These are phyloP conservation scores for Platyscapa corneri DNA, from an alignment of 1,140 invertebrate species.

Conservation along the genomic window DNA sequence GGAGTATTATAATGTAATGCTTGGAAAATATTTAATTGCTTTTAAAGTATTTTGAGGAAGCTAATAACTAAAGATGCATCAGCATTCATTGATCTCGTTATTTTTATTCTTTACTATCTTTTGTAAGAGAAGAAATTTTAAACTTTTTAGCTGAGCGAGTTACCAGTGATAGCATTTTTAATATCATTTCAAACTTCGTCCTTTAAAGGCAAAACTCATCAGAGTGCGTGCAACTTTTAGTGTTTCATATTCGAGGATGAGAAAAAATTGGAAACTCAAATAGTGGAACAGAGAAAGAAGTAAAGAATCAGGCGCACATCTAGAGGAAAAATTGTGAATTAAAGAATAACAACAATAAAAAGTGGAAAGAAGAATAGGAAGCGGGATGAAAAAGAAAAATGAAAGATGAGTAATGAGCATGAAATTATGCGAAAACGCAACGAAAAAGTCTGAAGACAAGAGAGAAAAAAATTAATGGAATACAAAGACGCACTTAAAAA, in stretches of 20 bases:
- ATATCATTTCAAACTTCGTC: constrained; percentile 36
- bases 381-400: background rate
- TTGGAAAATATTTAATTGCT: background rate
- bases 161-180: constrained; percentile 40
- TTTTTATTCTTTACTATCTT: background rate
- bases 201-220: constrained; percentile 29
- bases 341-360: background rate
- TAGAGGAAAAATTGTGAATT: constrained; percentile 1
- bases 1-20: too few relatives aligned
- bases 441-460: background rate
- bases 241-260: constrained; percentile 9
- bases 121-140: background rate
- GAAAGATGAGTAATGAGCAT: constrained; percentile 41
- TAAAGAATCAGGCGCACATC: background rate
- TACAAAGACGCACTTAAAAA: background rate
- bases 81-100: constrained; percentile 33
- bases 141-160: constrained; percentile 15
- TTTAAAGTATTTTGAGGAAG: background rate
- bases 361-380: background rate
- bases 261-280: constrained; percentile 33
- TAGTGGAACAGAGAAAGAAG: background rate
- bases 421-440: constrained; percentile 30
- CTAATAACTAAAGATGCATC: constrained; percentile 11
- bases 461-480: background rate
- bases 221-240: constrained; percentile 35